phyloP scores from a whole-genome alignment of 2,113 vertebrate genomes.

The Aegotheles bennettii region DNA sequence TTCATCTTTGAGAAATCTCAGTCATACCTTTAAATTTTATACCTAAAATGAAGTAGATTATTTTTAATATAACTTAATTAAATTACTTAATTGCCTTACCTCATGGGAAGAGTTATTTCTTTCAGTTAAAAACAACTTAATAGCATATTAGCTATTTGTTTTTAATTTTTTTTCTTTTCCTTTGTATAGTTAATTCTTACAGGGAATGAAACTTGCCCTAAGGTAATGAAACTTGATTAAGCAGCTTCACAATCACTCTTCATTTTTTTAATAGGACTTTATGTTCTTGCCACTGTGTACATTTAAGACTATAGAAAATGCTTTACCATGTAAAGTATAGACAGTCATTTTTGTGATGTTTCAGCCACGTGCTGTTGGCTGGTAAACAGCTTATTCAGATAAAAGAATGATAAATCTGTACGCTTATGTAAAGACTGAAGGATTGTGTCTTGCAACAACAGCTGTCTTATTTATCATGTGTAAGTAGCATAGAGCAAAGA shows the following conservation, averaged over 20 bases:
- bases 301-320: slow-evolving; percentile 69
- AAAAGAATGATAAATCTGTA: slow-evolving; percentile 56
- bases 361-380: slow-evolving; percentile 69
- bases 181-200: slow-evolving; percentile 19
- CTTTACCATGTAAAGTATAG: slow-evolving; percentile 83
- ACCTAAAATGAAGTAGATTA: slow-evolving; percentile 46
- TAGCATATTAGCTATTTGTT: slow-evolving; percentile 40
- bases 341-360: slow-evolving; percentile 70
- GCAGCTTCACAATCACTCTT: slow-evolving; percentile 69
- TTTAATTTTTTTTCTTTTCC: slow-evolving; percentile 53
- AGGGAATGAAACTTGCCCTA: slow-evolving; percentile 7
- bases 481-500: slow-evolving; percentile 76
- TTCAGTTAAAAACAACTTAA: slow-evolving; percentile 27
- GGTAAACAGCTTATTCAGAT: slow-evolving; percentile 70
- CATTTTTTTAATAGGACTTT: slow-evolving; percentile 35
- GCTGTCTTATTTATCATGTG: slow-evolving; percentile 77
- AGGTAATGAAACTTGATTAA: slow-evolving; percentile 65
- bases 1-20: not conserved
- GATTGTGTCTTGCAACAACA: slow-evolving; percentile 68
- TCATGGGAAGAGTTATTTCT: slow-evolving; percentile 60
- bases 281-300: slow-evolving; percentile 69
- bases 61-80: slow-evolving; percentile 69
- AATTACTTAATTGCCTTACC: slow-evolving; percentile 75
- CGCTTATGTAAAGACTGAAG: slow-evolving; percentile 61
- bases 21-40: slow-evolving; percentile 32